Conservation (phyloP, 2,797 vertebrate genomes). For the Hydrophis major region DNA sequence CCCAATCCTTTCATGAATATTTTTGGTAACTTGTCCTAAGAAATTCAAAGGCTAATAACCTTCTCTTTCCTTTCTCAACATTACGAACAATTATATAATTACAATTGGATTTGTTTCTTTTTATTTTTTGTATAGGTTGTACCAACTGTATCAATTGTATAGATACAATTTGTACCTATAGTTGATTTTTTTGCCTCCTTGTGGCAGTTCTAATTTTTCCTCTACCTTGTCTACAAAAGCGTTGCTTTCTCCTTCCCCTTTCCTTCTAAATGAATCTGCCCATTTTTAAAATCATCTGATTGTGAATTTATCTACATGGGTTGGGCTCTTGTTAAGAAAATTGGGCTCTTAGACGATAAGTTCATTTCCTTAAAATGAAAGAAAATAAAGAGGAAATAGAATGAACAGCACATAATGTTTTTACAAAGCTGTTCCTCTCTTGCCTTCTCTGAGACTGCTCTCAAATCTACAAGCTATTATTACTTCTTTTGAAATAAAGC, state of each 20-base stretch:
- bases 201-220: background rate
- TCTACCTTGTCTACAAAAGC: background rate
- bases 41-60: background rate
- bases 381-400: background rate
- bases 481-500: constrained; percentile 58
- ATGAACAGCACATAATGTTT: background rate
- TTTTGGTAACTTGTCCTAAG: background rate
- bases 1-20: background rate
- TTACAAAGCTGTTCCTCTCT: constrained; percentile 22
- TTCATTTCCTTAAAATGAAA: background rate
- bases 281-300: background rate
- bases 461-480: constrained; percentile 33
- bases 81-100: background rate
- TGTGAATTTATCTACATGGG: background rate
- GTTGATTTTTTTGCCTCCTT: accelerated
- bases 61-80: background rate
- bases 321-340: background rate
- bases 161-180: background rate
- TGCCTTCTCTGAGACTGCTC: constrained; percentile 29
- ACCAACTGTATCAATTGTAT: too few relatives aligned
- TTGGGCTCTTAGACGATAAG: background rate
- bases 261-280: background rate
- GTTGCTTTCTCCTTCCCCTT: background rate
- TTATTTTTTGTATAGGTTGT: background rate
- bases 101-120: background rate